Base-by-base conservation (phyloP, 1,140 invertebrate species). In the Thaumatotibia leucotreta region DNA sequence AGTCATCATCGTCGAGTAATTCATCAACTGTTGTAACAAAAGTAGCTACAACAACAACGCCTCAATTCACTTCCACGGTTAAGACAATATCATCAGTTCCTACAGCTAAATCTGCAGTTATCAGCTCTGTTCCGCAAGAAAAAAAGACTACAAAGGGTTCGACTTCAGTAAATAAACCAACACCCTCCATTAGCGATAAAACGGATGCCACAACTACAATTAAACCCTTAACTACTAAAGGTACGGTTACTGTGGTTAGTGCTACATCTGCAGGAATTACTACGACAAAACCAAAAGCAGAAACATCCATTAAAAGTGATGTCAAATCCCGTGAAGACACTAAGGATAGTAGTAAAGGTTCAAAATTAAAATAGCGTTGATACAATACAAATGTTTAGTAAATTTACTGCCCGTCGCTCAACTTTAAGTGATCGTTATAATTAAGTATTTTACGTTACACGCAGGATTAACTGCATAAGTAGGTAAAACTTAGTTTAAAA, bases 301-400 rank as follows among this genome's bases (percentile, higher is more conserved):
- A 63, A 66, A 75, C 39, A 69, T 61, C 61, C 6, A 32, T 11
- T 10, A 75, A 73, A 73, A 64, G 68, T 71, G 69, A 70, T 11
- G 67, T 70, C 27, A 70, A 71, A 63, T 29, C 62, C 9, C 69
- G 64, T 61, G 65, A 67, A 67, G 10, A 68, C 49, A 73, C 66
- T 64, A 79, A 77, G 69, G 73, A 74, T 64, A 70, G 65, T 62
- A 84, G 65, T 66, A 84, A 77, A 61, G 17, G 1, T 29, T 8
- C 64, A 29, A 66, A 66, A 75, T 3, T 33, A 45, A 72, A 74
- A 49, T 71, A 52, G 63, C 66, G 62, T 17, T 61, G 22, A 52
- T 64, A 9, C 6, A 9, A 20, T 45, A 29, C 27, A 2, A 45
- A 45, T 69, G 33, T 62, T 65, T 73, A 76, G 63, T 54, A 70